Evolutionary conservation across 2,888 invertebrate species (phyloP).

Genomic region (Sphecodes monilicornis): DNA sequence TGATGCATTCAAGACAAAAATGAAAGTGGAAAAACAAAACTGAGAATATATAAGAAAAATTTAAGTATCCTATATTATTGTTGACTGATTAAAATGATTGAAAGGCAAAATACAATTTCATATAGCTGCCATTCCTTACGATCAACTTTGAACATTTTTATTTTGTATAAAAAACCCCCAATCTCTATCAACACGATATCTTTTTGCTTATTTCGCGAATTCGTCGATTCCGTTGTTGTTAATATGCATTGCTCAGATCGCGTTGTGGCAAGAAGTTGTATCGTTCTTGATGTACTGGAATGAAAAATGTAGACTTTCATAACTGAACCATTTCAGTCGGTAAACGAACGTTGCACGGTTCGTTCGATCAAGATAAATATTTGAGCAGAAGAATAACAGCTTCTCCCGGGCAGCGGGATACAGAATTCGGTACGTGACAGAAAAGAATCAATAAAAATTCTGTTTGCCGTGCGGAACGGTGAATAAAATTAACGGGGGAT

Average conservation of each 20-base stretch:
- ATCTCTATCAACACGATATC: not conserved
- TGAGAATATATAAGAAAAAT: no score
- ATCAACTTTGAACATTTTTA: not conserved
- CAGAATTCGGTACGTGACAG: not conserved
- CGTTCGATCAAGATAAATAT: constrained; percentile 21
- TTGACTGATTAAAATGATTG: no score
- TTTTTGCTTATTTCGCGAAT: not conserved
- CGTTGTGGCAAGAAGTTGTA: not conserved
- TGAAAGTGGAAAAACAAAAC: no score
- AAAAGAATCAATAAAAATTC: constrained; percentile 19
- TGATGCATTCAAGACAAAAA: no score
- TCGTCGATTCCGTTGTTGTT: not conserved
- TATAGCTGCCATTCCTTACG: not conserved
- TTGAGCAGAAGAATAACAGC: constrained; percentile 6
- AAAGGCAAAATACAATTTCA: not conserved
- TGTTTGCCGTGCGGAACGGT: constrained; percentile 8
- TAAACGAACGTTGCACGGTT: not conserved
- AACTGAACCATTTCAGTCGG: not conserved
- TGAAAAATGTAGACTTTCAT: constrained; percentile 1
- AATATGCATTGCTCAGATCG: not conserved
- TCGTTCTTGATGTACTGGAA: not conserved
- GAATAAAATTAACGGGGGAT: constrained; percentile 34
- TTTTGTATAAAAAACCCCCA: not conserved
- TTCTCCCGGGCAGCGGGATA: not conserved
- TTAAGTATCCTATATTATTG: no score